phyloP scores from a whole-genome alignment of 2,888 invertebrate genomes.

The Dicyrtoma fusca region DNA sequence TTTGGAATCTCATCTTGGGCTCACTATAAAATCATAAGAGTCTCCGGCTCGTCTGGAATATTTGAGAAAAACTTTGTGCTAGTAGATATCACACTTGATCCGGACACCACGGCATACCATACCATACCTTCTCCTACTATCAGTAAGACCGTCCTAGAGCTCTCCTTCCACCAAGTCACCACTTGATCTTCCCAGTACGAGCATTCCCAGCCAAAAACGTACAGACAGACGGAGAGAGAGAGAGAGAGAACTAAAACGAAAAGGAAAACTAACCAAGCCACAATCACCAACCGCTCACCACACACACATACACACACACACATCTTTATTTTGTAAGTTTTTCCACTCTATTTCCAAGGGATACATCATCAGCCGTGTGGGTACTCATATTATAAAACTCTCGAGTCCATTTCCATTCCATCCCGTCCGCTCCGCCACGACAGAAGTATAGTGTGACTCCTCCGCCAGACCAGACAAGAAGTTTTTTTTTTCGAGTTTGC shows the following conservation, averaged over 20 bases:
- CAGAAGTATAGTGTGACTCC: neutral
- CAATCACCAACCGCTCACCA: neutral
- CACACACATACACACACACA: neutral
- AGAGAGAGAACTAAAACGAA: neutral
- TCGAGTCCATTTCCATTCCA: neutral
- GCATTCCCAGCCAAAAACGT: no score
- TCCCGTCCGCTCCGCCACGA: no score
- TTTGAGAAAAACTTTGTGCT: constrained; percentile 17
- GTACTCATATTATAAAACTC: neutral
- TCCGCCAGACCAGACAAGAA: neutral
- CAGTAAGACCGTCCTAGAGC: neutral
- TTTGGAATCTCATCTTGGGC: constrained; percentile 16
- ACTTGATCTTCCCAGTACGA: no score
- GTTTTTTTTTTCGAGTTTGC: no score
- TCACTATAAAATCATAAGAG: constrained; percentile 24
- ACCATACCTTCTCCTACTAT: no score
- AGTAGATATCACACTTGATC: neutral
- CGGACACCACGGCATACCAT: neutral
- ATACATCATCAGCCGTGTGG: no score
- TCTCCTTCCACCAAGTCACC: neutral
- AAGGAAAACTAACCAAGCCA: neutral
- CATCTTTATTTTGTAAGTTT: neutral
- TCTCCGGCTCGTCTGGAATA: constrained; percentile 1
- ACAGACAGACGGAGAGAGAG: neutral
- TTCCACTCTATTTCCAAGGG: neutral